Percentiles rank a stretch among this genome's conserved stretches.
Evolutionary conservation across 2,113 vertebrate genomes (phyloP).

Genomic region (Fregata magnificens): DNA sequence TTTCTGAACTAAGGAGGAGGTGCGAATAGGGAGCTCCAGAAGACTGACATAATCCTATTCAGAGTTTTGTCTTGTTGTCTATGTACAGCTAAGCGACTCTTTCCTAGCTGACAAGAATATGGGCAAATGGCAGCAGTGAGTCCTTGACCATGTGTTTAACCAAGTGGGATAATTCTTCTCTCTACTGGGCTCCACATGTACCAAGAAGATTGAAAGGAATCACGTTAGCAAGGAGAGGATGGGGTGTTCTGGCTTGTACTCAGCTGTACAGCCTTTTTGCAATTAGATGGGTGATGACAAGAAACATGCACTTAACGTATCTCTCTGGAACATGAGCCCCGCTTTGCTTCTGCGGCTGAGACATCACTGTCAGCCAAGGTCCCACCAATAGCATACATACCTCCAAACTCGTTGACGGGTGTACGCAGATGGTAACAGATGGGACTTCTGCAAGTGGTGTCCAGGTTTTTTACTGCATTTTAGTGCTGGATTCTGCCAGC

Average conservation of each 20-base stretch:
- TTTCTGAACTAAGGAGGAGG: neutral
- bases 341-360: neutral
- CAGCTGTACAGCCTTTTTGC: neutral
- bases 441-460: neutral
- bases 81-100: neutral
- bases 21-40: neutral
- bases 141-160: neutral
- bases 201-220: neutral
- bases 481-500: neutral
- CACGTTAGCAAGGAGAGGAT: neutral
- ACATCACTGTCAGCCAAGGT: neutral
- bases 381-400: fast-evolving
- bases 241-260: neutral
- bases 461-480: neutral
- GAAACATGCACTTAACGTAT: neutral
- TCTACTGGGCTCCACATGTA: neutral
- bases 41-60: neutral
- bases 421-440: neutral
- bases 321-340: neutral
- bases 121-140: neutral
- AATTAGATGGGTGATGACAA: neutral
- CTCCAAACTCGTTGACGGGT: neutral
- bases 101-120: neutral
- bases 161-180: neutral
- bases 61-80: neutral